A percentile compares a stretch with the other conserved stretches of the same genome.
phyloP scores from a whole-genome alignment of 35 echinoderm and acorn worm species.

The Stichopus chloronotus region DNA sequence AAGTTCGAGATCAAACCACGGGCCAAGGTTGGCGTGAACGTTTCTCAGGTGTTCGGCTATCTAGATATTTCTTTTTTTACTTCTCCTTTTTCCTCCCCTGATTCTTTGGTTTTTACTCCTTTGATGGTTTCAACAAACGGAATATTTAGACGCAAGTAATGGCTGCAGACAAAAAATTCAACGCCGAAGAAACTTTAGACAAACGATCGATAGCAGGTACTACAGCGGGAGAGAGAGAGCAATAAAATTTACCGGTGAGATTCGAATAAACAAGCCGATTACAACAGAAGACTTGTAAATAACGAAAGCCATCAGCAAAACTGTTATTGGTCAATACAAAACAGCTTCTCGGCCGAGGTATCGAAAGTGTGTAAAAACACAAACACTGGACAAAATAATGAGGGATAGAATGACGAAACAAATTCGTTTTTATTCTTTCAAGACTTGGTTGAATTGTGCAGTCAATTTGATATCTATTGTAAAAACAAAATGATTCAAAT shows the following conservation, averaged over 20 bases:
- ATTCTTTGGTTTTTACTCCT: background rate
- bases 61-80: background rate
- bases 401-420: background rate
- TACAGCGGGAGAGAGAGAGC: background rate
- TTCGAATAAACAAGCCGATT: background rate
- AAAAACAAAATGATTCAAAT: background rate
- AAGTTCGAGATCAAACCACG: too few relatives aligned
- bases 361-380: background rate
- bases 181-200: background rate
- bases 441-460: background rate
- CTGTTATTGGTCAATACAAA: background rate
- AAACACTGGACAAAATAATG: background rate
- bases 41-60: background rate
- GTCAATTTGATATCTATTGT: background rate
- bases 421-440: too few relatives aligned
- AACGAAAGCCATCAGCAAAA: background rate
- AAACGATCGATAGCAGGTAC: background rate
- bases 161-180: background rate
- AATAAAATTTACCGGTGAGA: background rate
- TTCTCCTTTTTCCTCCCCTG: background rate
- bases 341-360: background rate
- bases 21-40: background rate
- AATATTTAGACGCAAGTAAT: background rate
- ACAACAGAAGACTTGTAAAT: background rate
- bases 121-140: background rate